These are phyloP conservation scores for Petrocephalus zakoni DNA, from an alignment of 2,113 vertebrate species.

Conservation along the genomic window DNA sequence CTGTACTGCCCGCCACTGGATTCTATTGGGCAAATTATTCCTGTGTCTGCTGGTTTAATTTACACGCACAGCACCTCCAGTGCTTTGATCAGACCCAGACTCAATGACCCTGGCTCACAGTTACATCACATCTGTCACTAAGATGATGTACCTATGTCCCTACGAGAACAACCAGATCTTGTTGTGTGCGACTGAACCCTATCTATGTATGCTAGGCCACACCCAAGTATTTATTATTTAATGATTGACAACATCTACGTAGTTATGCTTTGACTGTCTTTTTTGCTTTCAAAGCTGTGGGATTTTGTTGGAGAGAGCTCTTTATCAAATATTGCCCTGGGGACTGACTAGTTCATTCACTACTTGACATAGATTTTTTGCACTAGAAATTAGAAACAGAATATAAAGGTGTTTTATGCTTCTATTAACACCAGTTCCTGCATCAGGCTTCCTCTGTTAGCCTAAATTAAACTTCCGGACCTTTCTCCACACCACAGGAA, in stretches of 20 bases:
- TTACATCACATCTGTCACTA: conserved; percentile 12
- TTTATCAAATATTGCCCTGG: not conserved
- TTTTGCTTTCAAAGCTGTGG: not conserved
- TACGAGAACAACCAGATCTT: not conserved
- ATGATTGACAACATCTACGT: not conserved
- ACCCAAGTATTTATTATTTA: not conserved
- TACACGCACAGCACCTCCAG: not conserved
- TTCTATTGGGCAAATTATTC: not conserved
- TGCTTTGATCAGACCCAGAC: not conserved
- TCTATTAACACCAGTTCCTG: not conserved
- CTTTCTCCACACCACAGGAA: not conserved
- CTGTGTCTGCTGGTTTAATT: not conserved
- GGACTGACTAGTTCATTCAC: not conserved
- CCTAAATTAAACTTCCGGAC: not conserved
- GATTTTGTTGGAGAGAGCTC: not conserved
- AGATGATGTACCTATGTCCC: not conserved
- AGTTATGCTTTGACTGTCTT: not conserved
- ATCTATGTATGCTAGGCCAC: not conserved
- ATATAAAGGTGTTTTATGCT: not conserved
- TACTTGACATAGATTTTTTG: not conserved
- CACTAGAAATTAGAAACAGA: not conserved
- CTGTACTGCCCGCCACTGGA: not conserved
- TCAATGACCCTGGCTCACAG: not conserved
- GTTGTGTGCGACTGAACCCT: not conserved
- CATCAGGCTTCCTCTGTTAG: not conserved